Evolutionary conservation across 2,888 invertebrate species (phyloP).

Genomic region (Cynaeus angustus): DNA sequence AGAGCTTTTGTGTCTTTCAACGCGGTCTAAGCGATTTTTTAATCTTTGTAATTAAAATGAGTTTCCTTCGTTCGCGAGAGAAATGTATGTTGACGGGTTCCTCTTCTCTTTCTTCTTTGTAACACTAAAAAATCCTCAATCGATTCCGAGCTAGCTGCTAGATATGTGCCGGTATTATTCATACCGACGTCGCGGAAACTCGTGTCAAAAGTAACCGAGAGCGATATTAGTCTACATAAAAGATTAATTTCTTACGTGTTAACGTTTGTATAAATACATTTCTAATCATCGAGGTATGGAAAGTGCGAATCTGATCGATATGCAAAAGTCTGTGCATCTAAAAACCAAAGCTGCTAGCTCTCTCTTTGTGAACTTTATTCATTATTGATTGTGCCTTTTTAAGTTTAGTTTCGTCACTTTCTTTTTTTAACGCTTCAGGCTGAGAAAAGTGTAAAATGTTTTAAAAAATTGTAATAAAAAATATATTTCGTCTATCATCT

Average conservation of each 20-base stretch:
- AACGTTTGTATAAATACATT: constrained; percentile 60
- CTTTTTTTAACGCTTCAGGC: too few species aligned
- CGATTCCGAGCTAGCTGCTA: constrained; percentile 47
- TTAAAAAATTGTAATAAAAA: too few species aligned
- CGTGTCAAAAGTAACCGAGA: constrained; percentile 52
- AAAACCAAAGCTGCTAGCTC: too few species aligned
- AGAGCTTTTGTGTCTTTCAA: constrained; percentile 68
- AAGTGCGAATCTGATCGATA: neutral
- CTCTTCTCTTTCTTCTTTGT: constrained; percentile 39
- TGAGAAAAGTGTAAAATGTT: too few species aligned
- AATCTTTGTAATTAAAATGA: constrained; percentile 71
- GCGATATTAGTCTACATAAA: constrained; percentile 56
- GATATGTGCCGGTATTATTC: constrained; percentile 55
- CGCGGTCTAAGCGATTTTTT: constrained; percentile 69
- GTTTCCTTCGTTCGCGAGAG: constrained; percentile 66
- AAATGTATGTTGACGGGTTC: constrained; percentile 55
- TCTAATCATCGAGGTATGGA: constrained; percentile 53
- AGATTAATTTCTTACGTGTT: constrained; percentile 61
- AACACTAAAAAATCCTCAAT: constrained; percentile 55
- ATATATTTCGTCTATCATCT: too few species aligned
- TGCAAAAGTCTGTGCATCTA: too few species aligned
- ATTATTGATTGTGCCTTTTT: too few species aligned
- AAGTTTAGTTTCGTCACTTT: too few species aligned
- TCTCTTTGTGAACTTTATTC: too few species aligned
- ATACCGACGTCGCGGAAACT: constrained; percentile 58